A percentile compares a stretch with the other conserved stretches of the same genome.
Evolutionary conservation across 2,888 invertebrate species (phyloP).

Genomic region (Sussaba pulchella): DNA sequence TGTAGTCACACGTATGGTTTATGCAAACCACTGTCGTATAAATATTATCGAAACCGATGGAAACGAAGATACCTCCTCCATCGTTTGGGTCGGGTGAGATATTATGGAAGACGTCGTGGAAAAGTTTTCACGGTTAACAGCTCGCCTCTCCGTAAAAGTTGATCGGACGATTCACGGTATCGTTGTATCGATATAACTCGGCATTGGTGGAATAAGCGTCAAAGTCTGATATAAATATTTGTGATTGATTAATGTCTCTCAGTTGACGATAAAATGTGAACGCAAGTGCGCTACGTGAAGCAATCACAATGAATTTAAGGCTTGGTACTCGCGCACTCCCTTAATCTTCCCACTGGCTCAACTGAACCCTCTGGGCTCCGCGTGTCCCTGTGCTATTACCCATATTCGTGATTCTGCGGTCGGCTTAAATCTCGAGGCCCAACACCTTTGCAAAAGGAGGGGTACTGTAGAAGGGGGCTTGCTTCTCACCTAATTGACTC

Average conservation of each 20-base stretch:
- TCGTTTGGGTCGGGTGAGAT: neutral
- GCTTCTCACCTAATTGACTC: constrained; percentile 62
- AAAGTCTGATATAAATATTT: neutral
- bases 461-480: constrained; percentile 6
- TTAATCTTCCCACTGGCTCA: neutral
- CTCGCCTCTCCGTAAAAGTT: neutral
- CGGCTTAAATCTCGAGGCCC: constrained; percentile 53
- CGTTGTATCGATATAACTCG: neutral
- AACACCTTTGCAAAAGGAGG: constrained; percentile 21
- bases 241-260: neutral
- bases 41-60: constrained; percentile 45
- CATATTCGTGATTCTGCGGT: constrained; percentile 50
- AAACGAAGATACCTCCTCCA: constrained; percentile 29
- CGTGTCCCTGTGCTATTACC: constrained; percentile 34
- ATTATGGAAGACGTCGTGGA: neutral
- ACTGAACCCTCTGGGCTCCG: constrained; percentile 7
- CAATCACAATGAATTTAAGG: constrained; percentile 26
- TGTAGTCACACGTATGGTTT: constrained; percentile 51
- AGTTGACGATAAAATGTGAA: constrained; percentile 5
- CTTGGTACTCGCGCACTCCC: constrained; percentile 11
- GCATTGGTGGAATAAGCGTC: neutral
- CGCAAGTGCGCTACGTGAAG: neutral
- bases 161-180: neutral
- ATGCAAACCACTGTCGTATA: constrained; percentile 40
- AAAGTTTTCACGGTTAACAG: neutral